Conservation (phyloP, 2,113 vertebrate species). For the Xiphias gladius region DNA sequence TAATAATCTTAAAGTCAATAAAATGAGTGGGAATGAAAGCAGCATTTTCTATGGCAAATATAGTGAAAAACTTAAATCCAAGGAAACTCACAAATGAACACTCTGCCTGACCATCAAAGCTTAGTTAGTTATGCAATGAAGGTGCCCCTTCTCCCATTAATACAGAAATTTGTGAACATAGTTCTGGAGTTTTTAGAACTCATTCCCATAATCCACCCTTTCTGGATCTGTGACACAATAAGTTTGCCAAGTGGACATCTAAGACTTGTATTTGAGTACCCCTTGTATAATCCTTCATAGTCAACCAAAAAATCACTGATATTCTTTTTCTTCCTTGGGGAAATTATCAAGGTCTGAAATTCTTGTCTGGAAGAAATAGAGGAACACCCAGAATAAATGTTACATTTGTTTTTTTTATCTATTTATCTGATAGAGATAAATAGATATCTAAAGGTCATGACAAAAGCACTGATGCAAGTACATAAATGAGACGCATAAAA, state of each 20-base stretch:
- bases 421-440: slow-evolving; percentile 37
- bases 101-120: no score
- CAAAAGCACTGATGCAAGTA: slow-evolving; percentile 27
- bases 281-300: not conserved
- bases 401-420: slow-evolving; percentile 3
- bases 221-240: not conserved
- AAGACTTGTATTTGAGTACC: not conserved
- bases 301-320: not conserved
- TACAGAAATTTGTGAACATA: not conserved
- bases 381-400: slow-evolving; percentile 15
- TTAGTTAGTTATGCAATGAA: not conserved
- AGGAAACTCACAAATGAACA: not conserved
- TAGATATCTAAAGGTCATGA: slow-evolving; percentile 11
- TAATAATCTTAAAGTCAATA: not conserved
- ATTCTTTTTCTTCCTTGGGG: not conserved
- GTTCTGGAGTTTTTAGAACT: not conserved
- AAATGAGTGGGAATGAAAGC: not conserved
- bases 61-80: not conserved
- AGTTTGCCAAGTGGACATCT: not conserved
- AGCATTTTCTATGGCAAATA: not conserved
- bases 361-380: not conserved
- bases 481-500: slow-evolving; percentile 19
- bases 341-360: not conserved
- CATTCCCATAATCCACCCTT: not conserved
- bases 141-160: not conserved